phyloP scores from a whole-genome alignment of 2,797 vertebrate species.

The Chelidonichthys spinosus region DNA sequence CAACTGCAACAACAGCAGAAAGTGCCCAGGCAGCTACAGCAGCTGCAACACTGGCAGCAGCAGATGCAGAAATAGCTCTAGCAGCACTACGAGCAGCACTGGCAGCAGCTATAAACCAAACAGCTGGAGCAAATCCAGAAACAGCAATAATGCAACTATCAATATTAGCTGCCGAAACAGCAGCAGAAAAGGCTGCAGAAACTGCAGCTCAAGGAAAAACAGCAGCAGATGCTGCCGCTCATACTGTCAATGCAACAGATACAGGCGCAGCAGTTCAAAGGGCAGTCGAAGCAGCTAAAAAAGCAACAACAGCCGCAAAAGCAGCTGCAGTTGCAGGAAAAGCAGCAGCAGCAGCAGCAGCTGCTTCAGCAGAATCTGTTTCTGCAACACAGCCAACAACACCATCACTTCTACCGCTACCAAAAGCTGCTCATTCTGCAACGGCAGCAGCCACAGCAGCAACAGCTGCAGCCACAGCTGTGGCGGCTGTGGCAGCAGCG shows the following conservation, averaged over 20 bases:
- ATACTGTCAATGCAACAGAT: background rate
- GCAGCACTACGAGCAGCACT: background rate
- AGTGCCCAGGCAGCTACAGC: background rate
- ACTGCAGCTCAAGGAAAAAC: background rate
- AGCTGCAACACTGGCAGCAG: background rate
- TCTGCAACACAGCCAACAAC: background rate
- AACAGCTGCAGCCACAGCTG: constrained; percentile 11
- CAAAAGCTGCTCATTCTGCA: background rate
- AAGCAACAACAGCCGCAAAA: background rate
- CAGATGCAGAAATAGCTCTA: background rate
- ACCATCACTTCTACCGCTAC: background rate
- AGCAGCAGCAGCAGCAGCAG: background rate
- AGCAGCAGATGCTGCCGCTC: background rate
- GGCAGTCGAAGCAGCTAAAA: background rate
- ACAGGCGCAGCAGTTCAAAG: background rate
- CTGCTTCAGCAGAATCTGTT: background rate
- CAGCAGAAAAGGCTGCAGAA: background rate
- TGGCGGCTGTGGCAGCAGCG: constrained; percentile 16
- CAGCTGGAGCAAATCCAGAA: background rate
- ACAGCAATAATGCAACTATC: background rate
- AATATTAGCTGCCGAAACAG: background rate
- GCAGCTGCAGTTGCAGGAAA: background rate
- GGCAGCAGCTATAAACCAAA: background rate
- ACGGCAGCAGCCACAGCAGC: constrained; percentile 14
- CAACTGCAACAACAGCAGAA: background rate